Conservation (phyloP, 2,888 invertebrate species). For the Euplexia lucipara region DNA sequence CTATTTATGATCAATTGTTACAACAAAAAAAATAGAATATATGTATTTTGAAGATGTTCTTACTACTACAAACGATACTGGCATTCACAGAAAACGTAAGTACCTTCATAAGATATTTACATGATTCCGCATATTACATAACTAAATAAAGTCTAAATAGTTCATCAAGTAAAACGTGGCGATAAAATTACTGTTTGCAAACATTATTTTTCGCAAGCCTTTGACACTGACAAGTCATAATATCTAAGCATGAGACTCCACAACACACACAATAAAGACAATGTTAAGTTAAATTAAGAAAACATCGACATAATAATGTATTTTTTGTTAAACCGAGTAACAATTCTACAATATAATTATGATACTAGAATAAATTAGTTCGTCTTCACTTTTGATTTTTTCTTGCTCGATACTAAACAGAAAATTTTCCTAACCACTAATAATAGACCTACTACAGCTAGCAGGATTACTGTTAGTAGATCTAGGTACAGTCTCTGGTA, state of each 20-base stretch:
- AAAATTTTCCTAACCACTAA: constrained; percentile 10
- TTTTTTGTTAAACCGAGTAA: too few relatives aligned
- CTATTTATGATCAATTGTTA: too few relatives aligned
- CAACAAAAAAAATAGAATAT: not conserved
- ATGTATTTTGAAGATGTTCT: not conserved
- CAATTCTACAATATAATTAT: not conserved
- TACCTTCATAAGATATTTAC: too few relatives aligned
- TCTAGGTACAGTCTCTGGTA: constrained; percentile 78
- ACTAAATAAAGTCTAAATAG: not conserved
- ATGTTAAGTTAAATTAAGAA: not conserved
- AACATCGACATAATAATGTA: too few relatives aligned
- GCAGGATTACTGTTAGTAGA: constrained; percentile 59
- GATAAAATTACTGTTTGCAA: not conserved
- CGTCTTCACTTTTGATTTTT: constrained; percentile 39
- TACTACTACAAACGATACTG: not conserved
- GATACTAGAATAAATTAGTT: constrained; percentile 16
- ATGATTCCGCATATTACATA: not conserved
- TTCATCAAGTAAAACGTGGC: not conserved
- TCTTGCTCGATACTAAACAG: not conserved
- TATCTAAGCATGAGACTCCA: too few relatives aligned
- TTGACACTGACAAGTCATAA: too few relatives aligned
- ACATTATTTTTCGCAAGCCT: too few relatives aligned
- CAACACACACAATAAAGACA: too few relatives aligned
- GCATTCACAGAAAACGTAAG: not conserved
- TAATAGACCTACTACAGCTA: constrained; percentile 21